Percentiles rank a stretch among this genome's conserved stretches.
These are phyloP conservation scores for Vesta saturnalis DNA, from an alignment of 2,888 invertebrate species.

Conservation along the genomic window DNA sequence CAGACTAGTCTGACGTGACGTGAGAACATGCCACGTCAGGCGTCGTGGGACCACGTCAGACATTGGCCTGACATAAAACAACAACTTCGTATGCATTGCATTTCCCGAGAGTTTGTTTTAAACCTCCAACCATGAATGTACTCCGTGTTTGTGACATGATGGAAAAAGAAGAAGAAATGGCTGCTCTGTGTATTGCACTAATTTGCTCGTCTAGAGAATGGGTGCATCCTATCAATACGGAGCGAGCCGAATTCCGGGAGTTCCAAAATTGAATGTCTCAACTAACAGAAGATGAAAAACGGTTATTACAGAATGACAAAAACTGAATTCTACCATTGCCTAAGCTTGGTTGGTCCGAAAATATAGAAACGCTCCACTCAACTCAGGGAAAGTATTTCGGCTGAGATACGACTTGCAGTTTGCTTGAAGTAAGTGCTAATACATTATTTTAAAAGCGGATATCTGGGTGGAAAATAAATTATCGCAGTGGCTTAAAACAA, in stretches of 20 bases:
- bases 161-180: conserved; percentile 1
- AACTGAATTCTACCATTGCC: too few relatives aligned
- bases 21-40: too few relatives aligned
- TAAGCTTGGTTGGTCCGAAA: too few relatives aligned
- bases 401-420: too few relatives aligned
- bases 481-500: background rate
- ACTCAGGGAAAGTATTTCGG: too few relatives aligned
- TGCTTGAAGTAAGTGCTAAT: too few relatives aligned
- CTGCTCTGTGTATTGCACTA: background rate
- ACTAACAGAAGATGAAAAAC: background rate
- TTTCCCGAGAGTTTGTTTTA: background rate
- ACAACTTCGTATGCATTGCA: too few relatives aligned
- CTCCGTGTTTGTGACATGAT: background rate
- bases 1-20: too few relatives aligned
- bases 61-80: too few relatives aligned
- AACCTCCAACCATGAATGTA: background rate
- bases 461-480: background rate
- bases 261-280: background rate
- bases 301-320: background rate
- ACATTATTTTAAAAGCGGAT: too few relatives aligned
- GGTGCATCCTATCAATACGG: background rate
- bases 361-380: background rate
- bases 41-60: too few relatives aligned
- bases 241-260: background rate
- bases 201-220: conserved; percentile 4